phyloP scores from a whole-genome alignment of 2,113 vertebrate species.

The Athene cunicularia region DNA sequence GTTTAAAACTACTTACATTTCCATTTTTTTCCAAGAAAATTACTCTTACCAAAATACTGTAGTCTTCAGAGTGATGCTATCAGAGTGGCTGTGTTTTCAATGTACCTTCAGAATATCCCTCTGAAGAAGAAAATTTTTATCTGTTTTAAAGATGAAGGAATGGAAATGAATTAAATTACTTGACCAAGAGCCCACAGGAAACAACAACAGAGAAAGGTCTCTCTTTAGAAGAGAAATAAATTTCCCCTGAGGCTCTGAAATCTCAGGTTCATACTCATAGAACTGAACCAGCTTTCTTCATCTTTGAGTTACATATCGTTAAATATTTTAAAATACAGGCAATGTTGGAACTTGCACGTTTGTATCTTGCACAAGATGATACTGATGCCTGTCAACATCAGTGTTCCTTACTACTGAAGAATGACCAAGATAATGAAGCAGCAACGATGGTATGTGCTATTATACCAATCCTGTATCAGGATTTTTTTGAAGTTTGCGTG shows the following conservation, averaged over 20 bases:
- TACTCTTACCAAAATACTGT: background rate
- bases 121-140: background rate
- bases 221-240: background rate
- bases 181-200: background rate
- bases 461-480: background rate
- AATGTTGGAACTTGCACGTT: constrained; percentile 90
- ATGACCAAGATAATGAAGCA: constrained; percentile 89
- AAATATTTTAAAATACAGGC: constrained; percentile 75
- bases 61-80: background rate
- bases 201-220: background rate
- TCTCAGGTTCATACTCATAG: background rate
- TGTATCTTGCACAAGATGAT: constrained; percentile 90
- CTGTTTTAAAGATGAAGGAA: background rate
- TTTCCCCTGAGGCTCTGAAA: background rate
- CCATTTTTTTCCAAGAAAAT: background rate
- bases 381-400: constrained; percentile 88
- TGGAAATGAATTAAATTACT: background rate
- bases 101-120: background rate
- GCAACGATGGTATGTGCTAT: constrained; percentile 81
- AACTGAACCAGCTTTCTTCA: background rate
- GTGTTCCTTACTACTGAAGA: constrained; percentile 88
- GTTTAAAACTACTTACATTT: background rate
- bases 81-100: background rate
- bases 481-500: background rate
- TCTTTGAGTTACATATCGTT: background rate